phyloP scores from a whole-genome alignment of 2,888 invertebrate species.

The Cryptocheilus praepositus region DNA sequence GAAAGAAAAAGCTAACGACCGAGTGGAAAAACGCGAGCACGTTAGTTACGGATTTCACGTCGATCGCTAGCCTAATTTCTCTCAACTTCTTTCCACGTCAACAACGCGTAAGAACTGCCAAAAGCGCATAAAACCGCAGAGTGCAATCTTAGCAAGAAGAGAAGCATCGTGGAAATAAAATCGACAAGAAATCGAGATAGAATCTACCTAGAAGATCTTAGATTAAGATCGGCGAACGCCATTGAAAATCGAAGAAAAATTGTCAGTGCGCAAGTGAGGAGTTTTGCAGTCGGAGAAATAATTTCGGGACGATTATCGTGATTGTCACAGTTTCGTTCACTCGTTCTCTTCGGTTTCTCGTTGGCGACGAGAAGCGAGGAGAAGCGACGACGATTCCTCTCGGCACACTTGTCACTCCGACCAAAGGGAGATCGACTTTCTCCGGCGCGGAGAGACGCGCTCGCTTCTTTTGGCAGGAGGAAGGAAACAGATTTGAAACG shows the following conservation, averaged over 20 bases:
- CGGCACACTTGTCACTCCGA: constrained; percentile 3
- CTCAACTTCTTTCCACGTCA: too few relatives aligned
- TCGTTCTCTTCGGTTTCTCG: constrained; percentile 4
- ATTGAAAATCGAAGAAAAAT: constrained; percentile 5
- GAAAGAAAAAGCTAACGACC: too few relatives aligned
- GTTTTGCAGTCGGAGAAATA: too few relatives aligned
- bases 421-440: constrained; percentile 61
- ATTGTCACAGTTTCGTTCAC: not conserved
- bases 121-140: constrained; percentile 7
- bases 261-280: too few relatives aligned
- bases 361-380: not conserved
- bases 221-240: too few relatives aligned
- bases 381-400: too few relatives aligned
- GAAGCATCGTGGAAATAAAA: constrained; percentile 12
- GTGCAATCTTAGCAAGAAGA: too few relatives aligned
- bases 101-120: too few relatives aligned
- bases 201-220: too few relatives aligned
- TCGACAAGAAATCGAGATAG: not conserved
- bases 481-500: not conserved
- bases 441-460: constrained; percentile 39
- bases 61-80: constrained; percentile 21
- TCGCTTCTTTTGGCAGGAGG: constrained; percentile 26
- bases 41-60: too few relatives aligned
- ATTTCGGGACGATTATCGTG: too few relatives aligned
- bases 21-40: too few relatives aligned